These are phyloP conservation scores for Rhyacichthys aspro DNA, from an alignment of 2,797 vertebrate genomes.

Conservation along the genomic window DNA sequence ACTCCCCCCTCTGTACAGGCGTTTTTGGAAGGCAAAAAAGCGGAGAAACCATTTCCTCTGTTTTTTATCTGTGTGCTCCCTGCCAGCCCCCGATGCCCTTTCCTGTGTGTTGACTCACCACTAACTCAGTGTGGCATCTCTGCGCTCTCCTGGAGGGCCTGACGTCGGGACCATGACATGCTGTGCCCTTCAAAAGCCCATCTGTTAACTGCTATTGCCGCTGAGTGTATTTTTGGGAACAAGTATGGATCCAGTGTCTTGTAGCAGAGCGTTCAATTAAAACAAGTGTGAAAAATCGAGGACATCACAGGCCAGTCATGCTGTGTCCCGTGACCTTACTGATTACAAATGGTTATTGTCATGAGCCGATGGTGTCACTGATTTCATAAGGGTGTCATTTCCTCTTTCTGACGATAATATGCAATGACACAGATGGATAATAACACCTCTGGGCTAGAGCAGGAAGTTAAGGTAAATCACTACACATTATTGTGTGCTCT, in stretches of 20 bases:
- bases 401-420: too few relatives aligned
- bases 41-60: not conserved
- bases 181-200: constrained; percentile 59
- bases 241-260: not conserved
- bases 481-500: too few relatives aligned
- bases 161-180: constrained; percentile 45
- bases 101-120: constrained; percentile 47
- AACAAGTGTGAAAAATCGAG: not conserved
- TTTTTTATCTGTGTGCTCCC: constrained; percentile 17
- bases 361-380: constrained; percentile 23
- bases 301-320: constrained; percentile 3
- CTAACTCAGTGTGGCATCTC: constrained; percentile 54
- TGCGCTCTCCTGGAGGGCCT: constrained; percentile 48
- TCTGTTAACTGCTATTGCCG: constrained; percentile 49
- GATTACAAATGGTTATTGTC: constrained; percentile 24
- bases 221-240: constrained; percentile 14
- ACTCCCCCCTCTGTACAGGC: constrained; percentile 7
- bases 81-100: constrained; percentile 35
- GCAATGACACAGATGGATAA: too few relatives aligned
- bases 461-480: too few relatives aligned
- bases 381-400: constrained; percentile 30
- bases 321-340: constrained; percentile 19
- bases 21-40: too few relatives aligned
- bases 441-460: too few relatives aligned
- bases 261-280: not conserved